Evolutionary conservation across 2,888 invertebrate species (phyloP).

Genomic region (Drosophila lutescens): DNA sequence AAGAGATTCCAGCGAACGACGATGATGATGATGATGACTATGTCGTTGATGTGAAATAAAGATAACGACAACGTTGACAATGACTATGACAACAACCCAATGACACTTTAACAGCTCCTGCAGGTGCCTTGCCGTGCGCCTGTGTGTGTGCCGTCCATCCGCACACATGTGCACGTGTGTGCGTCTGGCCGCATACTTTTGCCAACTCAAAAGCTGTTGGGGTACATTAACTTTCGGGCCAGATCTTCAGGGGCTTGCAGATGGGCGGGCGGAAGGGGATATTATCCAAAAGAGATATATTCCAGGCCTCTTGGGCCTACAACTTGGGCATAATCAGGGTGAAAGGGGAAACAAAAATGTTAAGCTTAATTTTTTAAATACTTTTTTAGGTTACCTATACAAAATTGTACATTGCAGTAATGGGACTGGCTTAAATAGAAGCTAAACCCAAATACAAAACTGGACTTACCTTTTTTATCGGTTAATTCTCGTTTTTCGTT

Average conservation of each 20-base stretch:
- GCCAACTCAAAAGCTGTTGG: conserved; percentile 12
- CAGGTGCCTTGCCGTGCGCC: conserved; percentile 57
- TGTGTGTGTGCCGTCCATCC: conserved; percentile 12
- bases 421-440: not conserved
- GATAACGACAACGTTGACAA: conserved; percentile 78
- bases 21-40: conserved; percentile 68
- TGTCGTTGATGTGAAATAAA: conserved; percentile 77
- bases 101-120: conserved; percentile 76
- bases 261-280: not conserved
- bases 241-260: not conserved
- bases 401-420: not conserved
- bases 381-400: not conserved
- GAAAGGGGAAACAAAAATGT: no score
- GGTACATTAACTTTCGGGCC: conserved; percentile 31
- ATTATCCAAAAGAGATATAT: not conserved
- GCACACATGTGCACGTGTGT: conserved; percentile 1
- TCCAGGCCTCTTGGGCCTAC: no score
- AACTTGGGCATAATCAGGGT: no score
- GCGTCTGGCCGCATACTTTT: conserved; percentile 18
- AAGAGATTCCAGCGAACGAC: conserved; percentile 35
- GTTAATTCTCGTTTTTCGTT: conserved; percentile 16
- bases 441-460: not conserved
- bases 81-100: conserved; percentile 76
- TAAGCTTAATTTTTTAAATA: no score
- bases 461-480: conserved; percentile 12